Base-by-base conservation (phyloP, 2,888 invertebrate genomes). In the Lamellibrachia columna region DNA sequence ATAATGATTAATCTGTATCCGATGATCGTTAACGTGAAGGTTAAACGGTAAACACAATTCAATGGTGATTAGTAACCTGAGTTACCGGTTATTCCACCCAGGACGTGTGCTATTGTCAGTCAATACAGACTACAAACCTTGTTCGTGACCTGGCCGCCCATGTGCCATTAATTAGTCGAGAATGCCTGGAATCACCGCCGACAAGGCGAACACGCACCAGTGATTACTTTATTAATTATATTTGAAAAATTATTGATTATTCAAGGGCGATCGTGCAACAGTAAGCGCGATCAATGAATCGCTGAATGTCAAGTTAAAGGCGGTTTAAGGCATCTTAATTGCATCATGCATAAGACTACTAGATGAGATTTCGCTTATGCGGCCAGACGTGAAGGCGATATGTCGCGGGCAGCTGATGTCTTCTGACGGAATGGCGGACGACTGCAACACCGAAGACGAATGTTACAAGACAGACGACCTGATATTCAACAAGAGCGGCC, bases 401-500 rank as follows among this genome's bases (percentile, higher is more conserved):
- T 75, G 75, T 75, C 75, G 15, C 4, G 75, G 75, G 75, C 15
- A 75, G 6, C 4, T 75, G n/a, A 22, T 22, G 75, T 75, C 75
- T 75, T 6, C 75, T 3, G 22, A n/a, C 75, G 75, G 15, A 75
- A 75, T 75, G 75, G 75, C 75, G 22, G 75, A n/a, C 22, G 75
- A 75, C 15, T 22, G 75, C n/a, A 75, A 75, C 22, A n/a, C 22
- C 75, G 3, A 75, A 2, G 75, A n/a, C 11, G 75, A 15, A 6
- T 75, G 75, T 75, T 75, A 75, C 22, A 75, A 75, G 22, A n/a
- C 75, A 22, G 75, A 75, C 75, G 75, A 75, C 22, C 15, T 75
- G 75, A 75, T 75, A 11, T 75, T 75, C 75, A 75, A 75, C 75
- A 75, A 75, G 75, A 75, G 75, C 75, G 75, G 75, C 22, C 75